A percentile compares a stretch with the other conserved stretches of the same genome.
These are phyloP conservation scores for Rhombomys opimus DNA, from an alignment of 2,113 vertebrate genomes.

Conservation along the genomic window DNA sequence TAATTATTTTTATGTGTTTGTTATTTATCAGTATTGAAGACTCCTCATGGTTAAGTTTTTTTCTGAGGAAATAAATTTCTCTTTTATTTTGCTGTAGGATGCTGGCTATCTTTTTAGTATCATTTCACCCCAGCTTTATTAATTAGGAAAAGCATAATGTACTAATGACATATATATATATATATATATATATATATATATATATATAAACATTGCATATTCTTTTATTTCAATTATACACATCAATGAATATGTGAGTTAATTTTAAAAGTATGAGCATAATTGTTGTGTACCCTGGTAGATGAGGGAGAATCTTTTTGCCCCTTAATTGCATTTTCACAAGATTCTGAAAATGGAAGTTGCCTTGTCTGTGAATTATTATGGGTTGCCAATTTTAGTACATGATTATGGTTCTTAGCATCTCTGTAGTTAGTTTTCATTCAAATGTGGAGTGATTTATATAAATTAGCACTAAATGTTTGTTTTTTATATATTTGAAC, in stretches of 20 bases:
- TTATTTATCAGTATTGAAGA: conserved; percentile 30
- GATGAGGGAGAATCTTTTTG: conserved; percentile 41
- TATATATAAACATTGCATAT: background rate
- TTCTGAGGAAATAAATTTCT: conserved; percentile 18
- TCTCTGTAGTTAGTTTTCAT: conserved; percentile 43
- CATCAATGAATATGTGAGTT: conserved; percentile 45
- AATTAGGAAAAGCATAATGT: conserved; percentile 55
- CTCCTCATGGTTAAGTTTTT: background rate
- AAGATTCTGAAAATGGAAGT: conserved; percentile 17
- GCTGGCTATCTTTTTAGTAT: conserved; percentile 9
- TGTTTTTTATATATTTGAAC: conserved; percentile 30
- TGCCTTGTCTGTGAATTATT: conserved; percentile 4
- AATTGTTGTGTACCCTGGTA: conserved; percentile 23
- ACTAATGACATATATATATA: too few relatives aligned
- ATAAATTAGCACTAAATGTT: conserved; percentile 18
- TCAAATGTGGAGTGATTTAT: conserved; percentile 17
- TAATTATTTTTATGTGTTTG: conserved; percentile 50
- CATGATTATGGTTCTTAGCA: conserved; percentile 17
- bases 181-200: background rate
- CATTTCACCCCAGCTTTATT: conserved; percentile 45
- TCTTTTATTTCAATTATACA: conserved; percentile 54
- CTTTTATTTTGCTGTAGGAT: background rate
- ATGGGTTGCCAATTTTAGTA: background rate
- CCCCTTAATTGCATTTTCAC: conserved; percentile 49
- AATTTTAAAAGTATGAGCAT: conserved; percentile 58